Evolutionary conservation across 2,888 invertebrate species (phyloP).

Genomic region (Molorchus minor): DNA sequence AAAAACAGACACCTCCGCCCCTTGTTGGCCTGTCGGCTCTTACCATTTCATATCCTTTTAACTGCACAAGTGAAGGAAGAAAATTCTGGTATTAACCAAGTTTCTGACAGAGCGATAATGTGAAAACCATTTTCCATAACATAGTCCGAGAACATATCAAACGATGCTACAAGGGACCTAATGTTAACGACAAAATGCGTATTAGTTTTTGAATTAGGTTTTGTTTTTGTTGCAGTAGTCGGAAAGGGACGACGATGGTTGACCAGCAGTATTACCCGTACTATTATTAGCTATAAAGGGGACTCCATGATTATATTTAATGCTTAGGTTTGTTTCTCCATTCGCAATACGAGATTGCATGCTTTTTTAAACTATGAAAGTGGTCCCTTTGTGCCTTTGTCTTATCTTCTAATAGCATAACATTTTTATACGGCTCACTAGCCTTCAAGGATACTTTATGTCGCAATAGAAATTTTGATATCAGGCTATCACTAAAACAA

Average conservation of each 20-base stretch:
- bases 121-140: background rate
- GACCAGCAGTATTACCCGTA: too few relatives aligned
- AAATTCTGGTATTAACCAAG: background rate
- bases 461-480: background rate
- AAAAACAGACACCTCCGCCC: background rate
- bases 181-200: background rate
- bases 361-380: too few relatives aligned
- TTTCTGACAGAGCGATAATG: background rate
- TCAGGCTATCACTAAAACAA: background rate
- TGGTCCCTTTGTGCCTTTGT: background rate
- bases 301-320: background rate
- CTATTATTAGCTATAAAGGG: too few relatives aligned
- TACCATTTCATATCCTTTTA: background rate
- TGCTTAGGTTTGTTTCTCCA: background rate
- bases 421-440: background rate
- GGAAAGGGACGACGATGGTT: too few relatives aligned
- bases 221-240: too few relatives aligned
- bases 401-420: background rate
- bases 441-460: background rate
- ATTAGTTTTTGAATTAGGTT: background rate
- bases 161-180: background rate
- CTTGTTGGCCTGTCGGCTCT: background rate
- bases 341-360: background rate
- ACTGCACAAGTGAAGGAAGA: background rate
- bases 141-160: background rate